Evolutionary conservation across 1,140 invertebrate genomes (phyloP).

Genomic region (Charaxes varanes): DNA sequence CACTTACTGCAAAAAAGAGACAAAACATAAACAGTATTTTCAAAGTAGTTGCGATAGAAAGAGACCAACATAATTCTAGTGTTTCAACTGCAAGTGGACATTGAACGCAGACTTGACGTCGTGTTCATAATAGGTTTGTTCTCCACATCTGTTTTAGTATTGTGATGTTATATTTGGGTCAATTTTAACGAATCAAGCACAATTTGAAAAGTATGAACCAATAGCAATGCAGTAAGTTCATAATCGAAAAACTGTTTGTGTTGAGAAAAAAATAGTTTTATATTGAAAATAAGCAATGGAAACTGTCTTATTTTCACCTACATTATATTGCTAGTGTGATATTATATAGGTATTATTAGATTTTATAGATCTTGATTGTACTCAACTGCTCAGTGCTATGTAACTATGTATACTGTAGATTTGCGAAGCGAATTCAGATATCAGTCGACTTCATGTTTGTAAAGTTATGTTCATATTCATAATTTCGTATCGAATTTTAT

Average conservation of each 20-base stretch:
- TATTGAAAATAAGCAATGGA: conserved; percentile 4
- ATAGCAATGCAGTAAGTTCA: no score
- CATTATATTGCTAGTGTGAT: no score
- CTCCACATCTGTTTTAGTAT: conserved; percentile 14
- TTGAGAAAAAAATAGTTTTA: no score
- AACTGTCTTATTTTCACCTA: conserved; percentile 6
- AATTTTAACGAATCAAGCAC: conserved; percentile 14
- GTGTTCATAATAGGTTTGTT: conserved; percentile 33
- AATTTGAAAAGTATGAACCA: conserved; percentile 2
- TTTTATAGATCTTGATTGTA: no score
- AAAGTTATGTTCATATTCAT: no score
- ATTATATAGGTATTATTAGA: no score
- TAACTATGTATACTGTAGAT: no score
- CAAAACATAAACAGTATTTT: conserved; percentile 23
- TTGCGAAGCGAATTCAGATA: no score
- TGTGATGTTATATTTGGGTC: conserved; percentile 4
- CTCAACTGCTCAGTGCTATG: no score
- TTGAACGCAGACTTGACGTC: conserved; percentile 40
- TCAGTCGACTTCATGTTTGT: no score
- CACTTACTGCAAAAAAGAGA: conserved; percentile 44
- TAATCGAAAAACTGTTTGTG: no score
- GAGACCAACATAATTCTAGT: conserved; percentile 61
- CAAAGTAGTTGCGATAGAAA: conserved; percentile 28
- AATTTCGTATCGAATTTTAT: no score
- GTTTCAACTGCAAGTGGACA: conserved; percentile 37